A percentile compares a stretch with the other conserved stretches of the same genome.
These are phyloP conservation scores for Rhopalosiphum padi DNA, from an alignment of 1,140 invertebrate genomes.

Conservation along the genomic window DNA sequence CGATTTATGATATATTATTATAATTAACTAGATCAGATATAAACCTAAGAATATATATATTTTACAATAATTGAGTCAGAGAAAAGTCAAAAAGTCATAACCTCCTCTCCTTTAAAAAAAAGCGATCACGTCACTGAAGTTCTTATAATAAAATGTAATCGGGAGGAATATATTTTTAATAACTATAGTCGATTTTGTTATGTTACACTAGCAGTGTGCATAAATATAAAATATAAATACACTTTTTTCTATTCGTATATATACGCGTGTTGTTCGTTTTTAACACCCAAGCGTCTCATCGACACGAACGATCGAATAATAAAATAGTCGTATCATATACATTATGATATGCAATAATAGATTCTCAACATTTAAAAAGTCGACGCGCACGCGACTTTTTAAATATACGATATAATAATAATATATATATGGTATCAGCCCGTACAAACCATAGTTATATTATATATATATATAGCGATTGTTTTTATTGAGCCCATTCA, in stretches of 20 bases:
- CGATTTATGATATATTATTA: no score
- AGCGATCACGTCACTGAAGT: no score
- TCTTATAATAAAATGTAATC: no score
- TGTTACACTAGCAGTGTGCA: neutral
- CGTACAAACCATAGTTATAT: neutral
- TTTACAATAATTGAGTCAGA: no score
- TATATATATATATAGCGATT: neutral
- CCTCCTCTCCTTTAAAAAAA: no score
- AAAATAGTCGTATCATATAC: neutral
- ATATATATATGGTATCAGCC: neutral
- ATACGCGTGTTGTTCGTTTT: neutral
- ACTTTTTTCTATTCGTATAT: neutral
- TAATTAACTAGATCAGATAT: no score
- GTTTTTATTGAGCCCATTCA: slow-evolving; percentile 26
- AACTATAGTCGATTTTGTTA: neutral
- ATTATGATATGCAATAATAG: neutral
- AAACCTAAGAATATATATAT: no score
- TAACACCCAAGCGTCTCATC: neutral
- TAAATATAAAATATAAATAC: neutral
- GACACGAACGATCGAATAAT: neutral
- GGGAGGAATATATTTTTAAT: neutral
- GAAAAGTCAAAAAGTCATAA: no score
- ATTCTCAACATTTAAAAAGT: neutral
- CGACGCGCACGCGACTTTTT: neutral
- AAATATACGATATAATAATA: neutral